phyloP scores from a whole-genome alignment of 2,797 vertebrate genomes.

The Artibeus jamaicensis region DNA sequence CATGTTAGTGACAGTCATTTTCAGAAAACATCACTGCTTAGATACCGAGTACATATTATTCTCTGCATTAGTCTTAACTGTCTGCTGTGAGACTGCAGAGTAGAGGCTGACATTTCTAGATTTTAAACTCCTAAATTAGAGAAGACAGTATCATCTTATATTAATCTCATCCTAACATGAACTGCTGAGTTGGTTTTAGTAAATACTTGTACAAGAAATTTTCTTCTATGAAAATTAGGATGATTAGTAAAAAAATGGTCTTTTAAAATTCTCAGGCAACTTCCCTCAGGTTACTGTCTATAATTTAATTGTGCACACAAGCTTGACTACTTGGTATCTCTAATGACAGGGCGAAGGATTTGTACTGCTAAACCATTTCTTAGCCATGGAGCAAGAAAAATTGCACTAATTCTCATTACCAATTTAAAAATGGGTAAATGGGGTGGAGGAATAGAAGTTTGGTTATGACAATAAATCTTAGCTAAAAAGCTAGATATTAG shows the following conservation, averaged over 20 bases:
- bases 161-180: background rate
- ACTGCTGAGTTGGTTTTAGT: background rate
- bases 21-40: background rate
- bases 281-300: background rate
- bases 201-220: background rate
- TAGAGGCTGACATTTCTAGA: background rate
- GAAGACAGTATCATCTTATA: background rate
- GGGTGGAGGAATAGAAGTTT: background rate
- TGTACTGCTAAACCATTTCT: background rate
- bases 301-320: background rate
- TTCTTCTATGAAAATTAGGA: background rate
- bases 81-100: background rate
- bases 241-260: background rate
- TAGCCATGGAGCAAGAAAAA: background rate
- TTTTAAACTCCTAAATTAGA: background rate
- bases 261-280: background rate
- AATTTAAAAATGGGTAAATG: constrained; percentile 1
- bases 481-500: background rate
- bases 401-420: background rate
- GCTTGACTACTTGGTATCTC: background rate
- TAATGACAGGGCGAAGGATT: background rate
- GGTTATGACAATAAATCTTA: background rate
- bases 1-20: background rate
- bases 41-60: background rate
- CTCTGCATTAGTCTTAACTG: background rate